These are phyloP conservation scores for Tupiocoris notatus DNA, from an alignment of 2,888 invertebrate genomes.

Conservation along the genomic window DNA sequence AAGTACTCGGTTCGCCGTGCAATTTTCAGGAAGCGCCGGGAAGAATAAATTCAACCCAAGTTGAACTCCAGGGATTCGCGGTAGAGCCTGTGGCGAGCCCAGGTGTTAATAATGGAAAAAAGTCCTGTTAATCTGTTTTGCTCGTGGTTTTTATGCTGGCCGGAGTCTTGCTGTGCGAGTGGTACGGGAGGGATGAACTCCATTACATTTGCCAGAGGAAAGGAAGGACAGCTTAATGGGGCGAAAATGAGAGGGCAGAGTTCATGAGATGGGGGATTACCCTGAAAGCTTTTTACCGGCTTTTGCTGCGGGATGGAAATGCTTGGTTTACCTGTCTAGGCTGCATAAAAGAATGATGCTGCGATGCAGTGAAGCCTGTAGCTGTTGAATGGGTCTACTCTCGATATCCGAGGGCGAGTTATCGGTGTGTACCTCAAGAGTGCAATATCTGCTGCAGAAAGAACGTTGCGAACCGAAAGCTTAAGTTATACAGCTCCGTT, in stretches of 20 bases:
- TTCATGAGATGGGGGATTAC: not conserved
- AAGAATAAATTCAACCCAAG: not conserved
- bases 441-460: too few relatives aligned
- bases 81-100: not conserved
- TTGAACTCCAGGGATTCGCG: not conserved
- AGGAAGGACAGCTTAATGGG: not conserved
- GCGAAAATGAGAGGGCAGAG: not conserved
- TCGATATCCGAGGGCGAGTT: too few relatives aligned
- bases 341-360: not conserved
- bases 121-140: conserved; percentile 15
- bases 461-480: too few relatives aligned
- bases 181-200: not conserved
- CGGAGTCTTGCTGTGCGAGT: not conserved
- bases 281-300: not conserved
- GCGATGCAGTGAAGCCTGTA: too few relatives aligned
- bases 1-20: too few relatives aligned
- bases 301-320: not conserved
- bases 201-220: not conserved
- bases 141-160: conserved; percentile 17
- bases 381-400: too few relatives aligned
- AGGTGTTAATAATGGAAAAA: not conserved
- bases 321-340: not conserved
- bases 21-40: not conserved
- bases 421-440: too few relatives aligned
- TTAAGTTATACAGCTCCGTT: too few relatives aligned